Conservation (phyloP, 1,140 invertebrate species). For the Phthorimaea operculella region DNA sequence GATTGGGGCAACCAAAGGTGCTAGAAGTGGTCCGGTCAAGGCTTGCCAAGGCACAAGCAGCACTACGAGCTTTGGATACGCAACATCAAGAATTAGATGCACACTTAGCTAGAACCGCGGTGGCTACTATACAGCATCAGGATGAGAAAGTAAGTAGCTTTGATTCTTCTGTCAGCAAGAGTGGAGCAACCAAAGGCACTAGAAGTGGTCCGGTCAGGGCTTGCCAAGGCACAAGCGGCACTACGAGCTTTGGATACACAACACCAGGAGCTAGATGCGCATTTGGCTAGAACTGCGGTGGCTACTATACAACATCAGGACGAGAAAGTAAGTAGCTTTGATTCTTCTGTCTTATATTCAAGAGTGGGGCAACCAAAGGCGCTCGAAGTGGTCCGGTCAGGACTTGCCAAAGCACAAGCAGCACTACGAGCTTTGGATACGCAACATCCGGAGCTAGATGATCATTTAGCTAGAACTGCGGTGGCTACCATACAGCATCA, state of each 20-base stretch:
- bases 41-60: constrained; percentile 78
- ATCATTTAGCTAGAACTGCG: constrained; percentile 82
- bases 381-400: constrained; percentile 83
- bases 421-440: constrained; percentile 83
- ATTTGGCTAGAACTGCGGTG: constrained; percentile 81
- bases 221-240: constrained; percentile 79
- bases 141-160: constrained; percentile 76
- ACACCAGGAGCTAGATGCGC: constrained; percentile 81
- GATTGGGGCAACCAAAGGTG: constrained; percentile 92
- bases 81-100: constrained; percentile 82
- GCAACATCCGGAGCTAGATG: constrained; percentile 82
- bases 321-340: constrained; percentile 73
- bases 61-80: constrained; percentile 81
- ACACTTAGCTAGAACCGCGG: constrained; percentile 81
- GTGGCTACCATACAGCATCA: constrained; percentile 75
- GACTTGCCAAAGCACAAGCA: constrained; percentile 80
- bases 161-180: constrained; percentile 81
- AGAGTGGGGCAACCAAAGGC: constrained; percentile 92
- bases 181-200: constrained; percentile 90
- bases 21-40: constrained; percentile 86
- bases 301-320: constrained; percentile 77
- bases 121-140: constrained; percentile 74
- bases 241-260: constrained; percentile 82
- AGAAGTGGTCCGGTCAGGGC: constrained; percentile 83
- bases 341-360: constrained; percentile 76